These are phyloP conservation scores for Trichechus manatus DNA, from an alignment of 2,113 vertebrate genomes.

Conservation along the genomic window DNA sequence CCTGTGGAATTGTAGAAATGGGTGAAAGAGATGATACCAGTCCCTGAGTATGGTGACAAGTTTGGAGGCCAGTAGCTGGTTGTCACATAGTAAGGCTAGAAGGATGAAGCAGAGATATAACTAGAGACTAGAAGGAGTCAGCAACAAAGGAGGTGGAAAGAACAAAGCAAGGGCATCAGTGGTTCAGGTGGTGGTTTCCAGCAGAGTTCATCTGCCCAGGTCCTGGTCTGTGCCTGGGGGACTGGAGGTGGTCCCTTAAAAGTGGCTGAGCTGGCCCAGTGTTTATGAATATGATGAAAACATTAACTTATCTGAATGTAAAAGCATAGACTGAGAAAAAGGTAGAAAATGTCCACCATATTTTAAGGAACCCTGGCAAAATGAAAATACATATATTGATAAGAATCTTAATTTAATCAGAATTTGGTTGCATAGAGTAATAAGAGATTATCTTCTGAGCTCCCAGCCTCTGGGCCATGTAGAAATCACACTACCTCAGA, in stretches of 20 bases:
- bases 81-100: not conserved
- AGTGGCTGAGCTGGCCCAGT: not conserved
- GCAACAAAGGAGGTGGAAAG: not conserved
- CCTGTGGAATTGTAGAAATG: not conserved
- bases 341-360: not conserved
- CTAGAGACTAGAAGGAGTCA: not conserved
- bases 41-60: not conserved
- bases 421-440: not conserved
- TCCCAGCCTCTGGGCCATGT: not conserved
- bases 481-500: not conserved
- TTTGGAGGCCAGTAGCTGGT: not conserved
- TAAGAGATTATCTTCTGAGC: constrained; percentile 6
- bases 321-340: not conserved
- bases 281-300: not conserved
- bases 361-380: not conserved
- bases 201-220: not conserved
- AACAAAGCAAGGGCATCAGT: not conserved
- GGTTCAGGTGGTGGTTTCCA: not conserved
- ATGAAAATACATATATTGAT: not conserved
- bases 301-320: not conserved
- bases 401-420: not conserved
- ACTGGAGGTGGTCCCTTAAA: not conserved
- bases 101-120: not conserved
- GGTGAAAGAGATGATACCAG: not conserved
- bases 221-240: not conserved